Percentiles rank a stretch among this genome's conserved stretches.
Conservation (phyloP, 2,113 vertebrate genomes). For the Lutjanus erythropterus region DNA sequence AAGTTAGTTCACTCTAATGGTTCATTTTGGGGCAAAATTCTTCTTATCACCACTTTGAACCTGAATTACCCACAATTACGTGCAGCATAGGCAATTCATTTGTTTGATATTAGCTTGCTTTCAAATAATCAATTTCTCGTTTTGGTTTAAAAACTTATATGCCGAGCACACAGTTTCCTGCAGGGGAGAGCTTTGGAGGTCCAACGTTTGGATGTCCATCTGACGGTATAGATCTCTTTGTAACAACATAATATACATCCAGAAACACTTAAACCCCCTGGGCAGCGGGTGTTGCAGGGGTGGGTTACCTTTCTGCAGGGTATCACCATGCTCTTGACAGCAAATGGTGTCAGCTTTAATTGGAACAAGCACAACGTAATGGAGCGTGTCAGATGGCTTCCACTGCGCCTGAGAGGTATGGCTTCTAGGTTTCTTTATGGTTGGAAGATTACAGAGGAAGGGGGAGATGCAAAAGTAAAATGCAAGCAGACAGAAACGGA, state of each 20-base stretch:
- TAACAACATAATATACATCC: slow-evolving; percentile 72
- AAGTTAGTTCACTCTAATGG: background rate
- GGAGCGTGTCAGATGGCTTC: slow-evolving; percentile 79
- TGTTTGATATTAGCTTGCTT: background rate
- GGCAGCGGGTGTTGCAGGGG: slow-evolving; percentile 56
- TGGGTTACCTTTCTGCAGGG: slow-evolving; percentile 73
- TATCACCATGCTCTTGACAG: slow-evolving; percentile 76
- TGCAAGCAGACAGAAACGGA: slow-evolving; percentile 10
- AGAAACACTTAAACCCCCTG: slow-evolving; percentile 61
- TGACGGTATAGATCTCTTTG: slow-evolving; percentile 71
- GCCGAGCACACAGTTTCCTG: slow-evolving; percentile 2
- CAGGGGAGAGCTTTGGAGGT: slow-evolving; percentile 14
- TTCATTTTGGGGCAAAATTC: background rate
- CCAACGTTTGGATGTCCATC: slow-evolving; percentile 41
- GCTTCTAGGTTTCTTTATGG: slow-evolving; percentile 59
- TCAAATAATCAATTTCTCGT: background rate
- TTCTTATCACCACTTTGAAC: background rate
- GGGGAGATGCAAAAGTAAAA: slow-evolving; percentile 16
- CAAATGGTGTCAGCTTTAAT: slow-evolving; percentile 84
- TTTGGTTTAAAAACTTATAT: slow-evolving; percentile 21
- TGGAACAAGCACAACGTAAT: slow-evolving; percentile 84
- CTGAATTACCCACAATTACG: background rate
- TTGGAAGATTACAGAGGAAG: slow-evolving; percentile 50
- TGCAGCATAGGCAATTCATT: background rate
- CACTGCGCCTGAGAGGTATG: slow-evolving; percentile 63